Evolutionary conservation across 1,140 invertebrate species (phyloP).

Genomic region (Trachymyrmex septentrionalis): DNA sequence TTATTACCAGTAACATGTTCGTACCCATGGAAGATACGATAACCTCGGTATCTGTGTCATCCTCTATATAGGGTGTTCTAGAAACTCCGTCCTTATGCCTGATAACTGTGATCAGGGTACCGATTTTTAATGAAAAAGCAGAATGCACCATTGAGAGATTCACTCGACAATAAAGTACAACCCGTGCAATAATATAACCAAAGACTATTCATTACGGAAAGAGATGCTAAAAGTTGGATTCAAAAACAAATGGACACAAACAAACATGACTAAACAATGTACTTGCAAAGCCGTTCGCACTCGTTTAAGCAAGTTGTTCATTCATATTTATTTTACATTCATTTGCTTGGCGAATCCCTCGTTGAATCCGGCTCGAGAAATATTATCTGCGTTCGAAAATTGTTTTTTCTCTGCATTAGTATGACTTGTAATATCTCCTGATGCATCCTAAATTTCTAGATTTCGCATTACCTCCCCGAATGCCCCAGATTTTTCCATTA

Average conservation of each 20-base stretch:
- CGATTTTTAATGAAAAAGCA: background rate
- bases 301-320: background rate
- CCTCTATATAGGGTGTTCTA: background rate
- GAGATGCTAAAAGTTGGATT: background rate
- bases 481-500: conserved; percentile 9
- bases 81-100: conserved; percentile 14
- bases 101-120: background rate
- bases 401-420: background rate
- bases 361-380: background rate
- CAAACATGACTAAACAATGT: background rate
- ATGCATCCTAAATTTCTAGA: background rate
- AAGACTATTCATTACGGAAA: background rate
- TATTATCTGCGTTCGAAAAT: background rate
- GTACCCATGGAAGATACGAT: conserved; percentile 31
- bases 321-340: background rate
- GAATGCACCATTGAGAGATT: background rate
- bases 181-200: background rate
- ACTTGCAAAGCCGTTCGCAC: background rate
- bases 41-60: conserved; percentile 52
- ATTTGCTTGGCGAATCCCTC: background rate
- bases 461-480: background rate
- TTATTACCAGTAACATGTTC: conserved; percentile 58
- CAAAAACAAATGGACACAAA: too few species aligned
- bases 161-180: background rate
- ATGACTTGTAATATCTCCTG: background rate